Conservation (phyloP, 92 coral and sea anemone species). For the Heliopora coerulea region DNA sequence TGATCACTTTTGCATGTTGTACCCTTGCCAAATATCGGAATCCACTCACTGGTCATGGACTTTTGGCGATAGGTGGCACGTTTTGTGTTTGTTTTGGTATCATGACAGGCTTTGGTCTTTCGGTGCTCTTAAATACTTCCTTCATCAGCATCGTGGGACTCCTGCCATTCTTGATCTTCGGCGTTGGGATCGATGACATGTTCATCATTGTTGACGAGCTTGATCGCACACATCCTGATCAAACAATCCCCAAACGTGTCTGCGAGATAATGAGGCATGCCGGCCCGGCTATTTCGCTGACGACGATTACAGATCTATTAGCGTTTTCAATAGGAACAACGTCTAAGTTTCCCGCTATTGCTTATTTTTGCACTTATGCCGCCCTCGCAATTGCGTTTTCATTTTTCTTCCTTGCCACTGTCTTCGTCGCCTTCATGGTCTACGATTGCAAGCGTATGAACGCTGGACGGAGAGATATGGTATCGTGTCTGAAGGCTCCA, state of each 20-base stretch:
- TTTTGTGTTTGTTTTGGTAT: constrained; percentile 68
- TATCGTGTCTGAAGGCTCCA: constrained; percentile 46
- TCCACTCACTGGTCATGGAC: constrained; percentile 50
- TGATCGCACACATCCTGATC: constrained; percentile 50
- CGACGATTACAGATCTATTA: no score
- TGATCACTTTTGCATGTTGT: background rate
- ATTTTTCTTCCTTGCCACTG: constrained; percentile 60
- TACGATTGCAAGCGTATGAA: constrained; percentile 64
- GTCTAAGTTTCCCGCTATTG: constrained; percentile 65
- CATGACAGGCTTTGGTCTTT: constrained; percentile 65
- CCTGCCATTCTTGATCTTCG: constrained; percentile 65
- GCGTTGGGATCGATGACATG: constrained; percentile 59
- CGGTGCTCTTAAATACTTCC: constrained; percentile 48
- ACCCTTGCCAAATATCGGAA: background rate
- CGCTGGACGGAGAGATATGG: constrained; percentile 63
- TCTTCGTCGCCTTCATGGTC: constrained; percentile 69
- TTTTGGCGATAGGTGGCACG: constrained; percentile 61
- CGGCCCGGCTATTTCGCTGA: no score
- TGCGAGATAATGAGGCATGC: no score
- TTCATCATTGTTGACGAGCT: constrained; percentile 56
- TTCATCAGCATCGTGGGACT: constrained; percentile 69
- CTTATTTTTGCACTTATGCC: constrained; percentile 73
- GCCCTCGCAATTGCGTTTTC: constrained; percentile 61
- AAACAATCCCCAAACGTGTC: no score
- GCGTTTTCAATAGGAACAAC: constrained; percentile 66